Conservation (phyloP, 2,113 vertebrate genomes). For the Daboia siamensis region DNA sequence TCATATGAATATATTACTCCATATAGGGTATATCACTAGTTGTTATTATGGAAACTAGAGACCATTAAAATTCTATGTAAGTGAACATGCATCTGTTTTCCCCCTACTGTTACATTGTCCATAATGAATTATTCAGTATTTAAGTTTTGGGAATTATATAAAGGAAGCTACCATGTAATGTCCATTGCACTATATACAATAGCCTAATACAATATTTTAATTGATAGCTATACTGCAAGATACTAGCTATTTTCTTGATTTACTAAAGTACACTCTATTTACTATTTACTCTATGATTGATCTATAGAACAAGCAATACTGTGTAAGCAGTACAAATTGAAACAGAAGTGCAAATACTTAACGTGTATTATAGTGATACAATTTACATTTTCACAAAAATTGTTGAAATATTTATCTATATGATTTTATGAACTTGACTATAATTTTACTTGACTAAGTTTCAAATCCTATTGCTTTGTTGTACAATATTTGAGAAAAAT, state of each 20-base stretch:
- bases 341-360: neutral
- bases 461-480: conserved; percentile 52
- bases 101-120: conserved; percentile 22
- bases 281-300: neutral
- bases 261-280: neutral
- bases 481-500: conserved; percentile 46
- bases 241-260: neutral
- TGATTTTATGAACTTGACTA: neutral
- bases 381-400: neutral
- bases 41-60: conserved; percentile 14
- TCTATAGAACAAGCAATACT: neutral
- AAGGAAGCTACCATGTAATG: neutral
- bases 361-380: neutral
- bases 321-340: neutral
- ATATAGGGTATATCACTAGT: neutral
- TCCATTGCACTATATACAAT: neutral
- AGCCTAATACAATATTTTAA: neutral
- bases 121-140: conserved; percentile 45
- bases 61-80: conserved; percentile 30
- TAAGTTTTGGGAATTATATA: neutral
- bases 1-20: neutral
- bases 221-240: neutral
- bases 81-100: conserved; percentile 50
- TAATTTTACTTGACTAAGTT: neutral
- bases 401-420: neutral